These are phyloP conservation scores for Agrochola litura DNA, from an alignment of 2,888 invertebrate species.

Conservation along the genomic window DNA sequence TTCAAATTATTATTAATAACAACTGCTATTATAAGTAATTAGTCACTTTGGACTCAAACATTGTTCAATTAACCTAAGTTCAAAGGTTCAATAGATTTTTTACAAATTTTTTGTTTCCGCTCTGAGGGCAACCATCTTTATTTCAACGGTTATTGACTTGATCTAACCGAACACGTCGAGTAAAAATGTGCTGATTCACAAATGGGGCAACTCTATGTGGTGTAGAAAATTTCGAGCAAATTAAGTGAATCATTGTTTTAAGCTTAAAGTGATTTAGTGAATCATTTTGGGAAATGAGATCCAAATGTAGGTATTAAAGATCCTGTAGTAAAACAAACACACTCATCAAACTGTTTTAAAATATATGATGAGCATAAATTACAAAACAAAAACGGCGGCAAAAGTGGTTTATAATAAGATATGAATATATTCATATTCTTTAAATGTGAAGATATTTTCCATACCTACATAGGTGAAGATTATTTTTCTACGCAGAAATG, in stretches of 20 bases:
- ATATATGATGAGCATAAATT: neutral
- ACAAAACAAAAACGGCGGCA: neutral
- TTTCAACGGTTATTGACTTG: constrained; percentile 60
- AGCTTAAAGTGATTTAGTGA: constrained; percentile 10
- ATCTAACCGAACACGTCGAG: constrained; percentile 6
- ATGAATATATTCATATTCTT: neutral
- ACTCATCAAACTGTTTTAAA: neutral
- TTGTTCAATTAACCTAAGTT: constrained; percentile 31
- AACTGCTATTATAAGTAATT: constrained; percentile 10
- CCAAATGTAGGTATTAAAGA: neutral
- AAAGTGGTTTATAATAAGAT: neutral
- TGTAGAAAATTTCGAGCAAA: constrained; percentile 11
- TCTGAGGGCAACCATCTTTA: constrained; percentile 9
- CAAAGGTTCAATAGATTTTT: constrained; percentile 21
- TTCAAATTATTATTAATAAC: neutral
- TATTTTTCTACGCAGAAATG: constrained; percentile 19
- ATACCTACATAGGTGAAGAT: neutral
- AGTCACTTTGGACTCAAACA: constrained; percentile 11
- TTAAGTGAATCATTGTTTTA: constrained; percentile 39
- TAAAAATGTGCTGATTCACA: constrained; percentile 46
- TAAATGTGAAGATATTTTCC: neutral
- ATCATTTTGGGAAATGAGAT: constrained; percentile 5
- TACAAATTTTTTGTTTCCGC: constrained; percentile 23
- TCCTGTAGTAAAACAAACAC: neutral
- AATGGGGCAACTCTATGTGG: neutral